These are phyloP conservation scores for Bos javanicus DNA, from an alignment of 2,113 vertebrate genomes.

Conservation along the genomic window DNA sequence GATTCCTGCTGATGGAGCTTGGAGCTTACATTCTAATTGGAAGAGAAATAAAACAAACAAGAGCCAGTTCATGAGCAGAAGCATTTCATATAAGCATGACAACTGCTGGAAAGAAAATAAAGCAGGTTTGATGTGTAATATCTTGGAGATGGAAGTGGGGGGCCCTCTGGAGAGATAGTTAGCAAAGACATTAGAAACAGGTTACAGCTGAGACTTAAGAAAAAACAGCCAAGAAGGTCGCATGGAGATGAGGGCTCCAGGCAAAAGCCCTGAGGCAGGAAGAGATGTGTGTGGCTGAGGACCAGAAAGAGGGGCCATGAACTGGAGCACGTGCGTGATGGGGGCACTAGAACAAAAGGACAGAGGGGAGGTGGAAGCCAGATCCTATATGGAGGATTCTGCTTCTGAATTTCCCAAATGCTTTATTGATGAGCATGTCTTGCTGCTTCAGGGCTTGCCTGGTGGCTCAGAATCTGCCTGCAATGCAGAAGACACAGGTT, in stretches of 20 bases:
- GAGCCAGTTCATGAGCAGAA: background rate
- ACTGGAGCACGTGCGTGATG: background rate
- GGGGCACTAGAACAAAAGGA: fast-evolving
- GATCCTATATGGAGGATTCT: fast-evolving
- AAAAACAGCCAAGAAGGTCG: background rate
- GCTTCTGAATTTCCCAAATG: background rate
- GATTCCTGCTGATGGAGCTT: background rate
- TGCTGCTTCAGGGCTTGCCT: background rate
- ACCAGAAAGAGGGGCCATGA: background rate
- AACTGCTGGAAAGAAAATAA: background rate
- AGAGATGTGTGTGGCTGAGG: background rate
- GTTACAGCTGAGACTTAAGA: background rate
- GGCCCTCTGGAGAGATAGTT: background rate
- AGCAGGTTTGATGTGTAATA: background rate
- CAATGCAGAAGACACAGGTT: background rate
- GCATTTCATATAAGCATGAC: background rate
- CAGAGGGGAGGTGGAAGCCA: too few species aligned
- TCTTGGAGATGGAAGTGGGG: background rate
- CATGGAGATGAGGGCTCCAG: background rate
- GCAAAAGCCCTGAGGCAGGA: background rate
- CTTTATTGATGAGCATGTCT: fast-evolving
- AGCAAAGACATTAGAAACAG: background rate
- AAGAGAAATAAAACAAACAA: background rate
- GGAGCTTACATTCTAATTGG: background rate
- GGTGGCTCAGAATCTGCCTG: background rate